Evolutionary conservation across 2,797 vertebrate species (phyloP), one percentile per base, ranked within the genome.

Genomic region (Diglossa cyanea): DNA sequence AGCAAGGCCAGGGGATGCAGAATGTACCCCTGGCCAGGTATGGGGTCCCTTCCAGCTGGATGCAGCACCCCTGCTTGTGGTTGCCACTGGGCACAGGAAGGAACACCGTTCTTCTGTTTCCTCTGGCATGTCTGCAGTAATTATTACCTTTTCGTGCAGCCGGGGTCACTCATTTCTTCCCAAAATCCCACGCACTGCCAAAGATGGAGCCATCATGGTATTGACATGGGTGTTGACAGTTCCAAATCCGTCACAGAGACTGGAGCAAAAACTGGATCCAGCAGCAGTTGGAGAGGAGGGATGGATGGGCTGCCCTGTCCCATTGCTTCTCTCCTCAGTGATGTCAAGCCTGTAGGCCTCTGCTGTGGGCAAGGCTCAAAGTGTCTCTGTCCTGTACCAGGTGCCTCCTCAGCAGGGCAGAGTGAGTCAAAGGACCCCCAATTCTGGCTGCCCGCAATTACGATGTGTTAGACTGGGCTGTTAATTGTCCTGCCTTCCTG

Each of bases 391-490:
- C 63, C 35, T 30, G 53, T 37, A 24, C 28, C 62, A 33, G 31
- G 6, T 12, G 24, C 17, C 42, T 21, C 47, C 21, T 68, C 1
- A 0, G 37, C 58, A 65, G 67, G 42, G 21, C 80, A 73, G 51
- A 25, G 4, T 0, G 1, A 65, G 37, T 9, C 1, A 0, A 45
- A 19, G 48, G 53, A 51, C 35, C 3, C 11, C 25, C 53, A 30
- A 1, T 13, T 11, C 20, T 4, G 1, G 16, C 37, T 63, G 16
- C 5, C 25, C 6, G 1, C 14, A 37, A 12, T 57, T 17, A 7
- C 2, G 0, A 26, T 2, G 0, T 4, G 20, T 50, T 20, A 71
- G 7, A 8, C 15, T 8, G 7, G 37, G 10, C 30, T 53, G 48
- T 13, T 31, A 7, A 35, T 80, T 47, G 26, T 35, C 48, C 75